Evolutionary conservation across 1,140 invertebrate species (phyloP).

Genomic region (Elymnias hypermnestra): DNA sequence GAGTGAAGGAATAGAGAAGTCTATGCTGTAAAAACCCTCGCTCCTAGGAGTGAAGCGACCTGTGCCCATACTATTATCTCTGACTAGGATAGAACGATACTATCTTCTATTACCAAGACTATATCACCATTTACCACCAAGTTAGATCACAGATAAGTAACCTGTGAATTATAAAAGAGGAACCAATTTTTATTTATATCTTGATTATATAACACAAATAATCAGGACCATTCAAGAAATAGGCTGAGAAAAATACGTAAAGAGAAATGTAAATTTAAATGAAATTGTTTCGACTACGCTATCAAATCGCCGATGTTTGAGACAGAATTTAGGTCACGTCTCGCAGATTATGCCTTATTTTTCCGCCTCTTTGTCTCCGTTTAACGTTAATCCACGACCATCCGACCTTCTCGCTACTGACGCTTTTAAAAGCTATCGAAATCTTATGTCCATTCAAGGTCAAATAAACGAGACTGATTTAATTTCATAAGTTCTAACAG

Average conservation of each 20-base stretch:
- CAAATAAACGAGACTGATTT: slow-evolving; percentile 17
- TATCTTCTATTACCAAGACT: too few species aligned
- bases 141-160: too few species aligned
- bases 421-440: slow-evolving; percentile 12
- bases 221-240: background rate
- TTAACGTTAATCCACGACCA: slow-evolving; percentile 58
- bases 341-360: slow-evolving; percentile 66
- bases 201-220: too few species aligned
- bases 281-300: slow-evolving; percentile 61
- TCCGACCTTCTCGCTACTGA: slow-evolving; percentile 26
- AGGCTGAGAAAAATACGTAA: background rate
- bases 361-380: slow-evolving; percentile 66
- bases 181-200: too few species aligned
- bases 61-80: too few species aligned
- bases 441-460: slow-evolving; percentile 22
- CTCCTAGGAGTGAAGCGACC: too few species aligned
- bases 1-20: too few species aligned
- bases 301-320: slow-evolving; percentile 65
- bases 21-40: too few species aligned
- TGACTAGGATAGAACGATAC: too few species aligned
- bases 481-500: too few species aligned
- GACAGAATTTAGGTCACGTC: slow-evolving; percentile 65
- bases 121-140: too few species aligned
- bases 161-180: too few species aligned
- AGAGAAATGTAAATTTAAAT: slow-evolving; percentile 43